Percentiles rank a stretch among this genome's conserved stretches.
Conservation (phyloP, 2,888 invertebrate genomes). For the Amphiduros pacificus region DNA sequence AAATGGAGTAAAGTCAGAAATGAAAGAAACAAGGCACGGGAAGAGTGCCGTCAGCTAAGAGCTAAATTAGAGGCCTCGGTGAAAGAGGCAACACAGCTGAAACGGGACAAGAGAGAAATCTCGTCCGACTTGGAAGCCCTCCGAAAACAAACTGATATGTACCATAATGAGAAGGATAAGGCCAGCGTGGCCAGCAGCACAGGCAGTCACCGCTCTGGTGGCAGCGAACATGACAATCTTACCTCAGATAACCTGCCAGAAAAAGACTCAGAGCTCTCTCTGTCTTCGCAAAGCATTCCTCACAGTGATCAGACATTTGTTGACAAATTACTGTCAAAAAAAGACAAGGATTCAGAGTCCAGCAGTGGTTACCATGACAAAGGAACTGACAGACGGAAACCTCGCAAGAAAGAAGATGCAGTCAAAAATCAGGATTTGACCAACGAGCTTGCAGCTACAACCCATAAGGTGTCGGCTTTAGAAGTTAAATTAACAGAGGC, state of each 20-base stretch:
- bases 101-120: slow-evolving; percentile 78
- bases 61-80: slow-evolving; percentile 72
- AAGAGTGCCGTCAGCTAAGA: slow-evolving; percentile 82
- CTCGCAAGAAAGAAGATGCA: neutral
- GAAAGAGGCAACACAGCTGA: slow-evolving; percentile 64
- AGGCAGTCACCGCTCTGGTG: slow-evolving; percentile 19
- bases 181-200: slow-evolving; percentile 21
- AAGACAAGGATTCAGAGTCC: slow-evolving; percentile 22
- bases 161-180: slow-evolving; percentile 21
- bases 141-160: slow-evolving; percentile 59
- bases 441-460: slow-evolving; percentile 16
- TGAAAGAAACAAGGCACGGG: slow-evolving; percentile 89
- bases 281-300: slow-evolving; percentile 25
- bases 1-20: slow-evolving; percentile 86
- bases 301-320: slow-evolving; percentile 30
- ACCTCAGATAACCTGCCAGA: slow-evolving; percentile 14
- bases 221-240: slow-evolving; percentile 6
- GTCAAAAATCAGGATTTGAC: neutral
- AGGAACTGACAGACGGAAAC: slow-evolving; percentile 4
- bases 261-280: slow-evolving; percentile 22
- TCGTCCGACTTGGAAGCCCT: slow-evolving; percentile 70
- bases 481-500: slow-evolving; percentile 75
- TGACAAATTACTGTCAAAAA: slow-evolving; percentile 33
- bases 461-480: slow-evolving; percentile 45
- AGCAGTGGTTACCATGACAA: slow-evolving; percentile 7